phyloP scores from a whole-genome alignment of 2,113 vertebrate genomes.

The Lamprotornis superbus region DNA sequence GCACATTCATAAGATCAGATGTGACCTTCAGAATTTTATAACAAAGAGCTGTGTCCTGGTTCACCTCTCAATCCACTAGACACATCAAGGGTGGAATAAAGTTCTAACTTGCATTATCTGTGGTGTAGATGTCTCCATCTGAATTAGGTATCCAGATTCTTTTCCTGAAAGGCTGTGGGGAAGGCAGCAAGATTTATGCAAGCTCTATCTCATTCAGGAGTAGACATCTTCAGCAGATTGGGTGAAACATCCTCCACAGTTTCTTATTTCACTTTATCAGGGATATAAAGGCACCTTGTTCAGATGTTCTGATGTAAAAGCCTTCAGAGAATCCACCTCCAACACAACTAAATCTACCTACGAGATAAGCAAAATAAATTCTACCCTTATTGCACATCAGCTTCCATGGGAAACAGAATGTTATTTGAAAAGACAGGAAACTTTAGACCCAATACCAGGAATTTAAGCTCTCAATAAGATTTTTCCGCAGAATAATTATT shows the following conservation, averaged over 20 bases:
- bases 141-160: neutral
- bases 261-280: neutral
- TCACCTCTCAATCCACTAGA: neutral
- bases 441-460: rapidly evolving
- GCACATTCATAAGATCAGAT: neutral
- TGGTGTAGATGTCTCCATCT: neutral
- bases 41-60: neutral
- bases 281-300: neutral
- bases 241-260: neutral
- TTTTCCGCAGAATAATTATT: neutral
- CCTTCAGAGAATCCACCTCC: neutral
- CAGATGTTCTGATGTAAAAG: neutral
- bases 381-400: neutral
- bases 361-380: neutral
- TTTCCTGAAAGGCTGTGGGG: neutral
- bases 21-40: neutral
- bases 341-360: neutral
- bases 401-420: neutral
- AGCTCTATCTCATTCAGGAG: neutral
- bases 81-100: neutral
- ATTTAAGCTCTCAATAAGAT: neutral
- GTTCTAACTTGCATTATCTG: neutral
- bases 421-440: neutral
- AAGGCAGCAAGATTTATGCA: neutral
- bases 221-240: neutral